Evolutionary conservation across 2,797 vertebrate species (phyloP), one percentile per base, ranked within the genome.

Genomic region (Thripadectes ignobilis): DNA sequence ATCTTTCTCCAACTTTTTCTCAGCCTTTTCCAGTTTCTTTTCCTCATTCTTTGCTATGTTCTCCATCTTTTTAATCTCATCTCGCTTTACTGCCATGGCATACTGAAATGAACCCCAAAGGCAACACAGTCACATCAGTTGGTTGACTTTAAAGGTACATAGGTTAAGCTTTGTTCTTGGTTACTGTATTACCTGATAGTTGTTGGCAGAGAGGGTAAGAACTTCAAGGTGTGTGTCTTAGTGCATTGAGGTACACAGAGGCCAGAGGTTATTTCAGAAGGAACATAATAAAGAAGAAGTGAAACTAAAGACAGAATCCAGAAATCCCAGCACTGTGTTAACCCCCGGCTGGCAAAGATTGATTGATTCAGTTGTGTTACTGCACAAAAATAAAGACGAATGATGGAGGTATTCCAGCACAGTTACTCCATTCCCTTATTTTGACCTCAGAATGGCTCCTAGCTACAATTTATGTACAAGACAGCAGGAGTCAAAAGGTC

Each of bases 41-140:
- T 99, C 98, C 91, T 99, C 98, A 0, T 94, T 75, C 10, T 81
- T 86, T 1, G 96, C 95, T 91, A 97, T 81, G 36, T 96, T 81
- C 82, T 99, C 98, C 95, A 99, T 97, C 74, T 96, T 97, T 78
- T 94, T 69, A 38, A 99, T 99, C 97, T 99, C 98, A 0, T 91
- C 96, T 85, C 73, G 96, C 96, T 99, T 99, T 49, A 98, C 95
- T 43, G 98, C 96, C 82, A 99, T 96, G 73, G 98, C 97, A 12
- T 99, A 98, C 99, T 98, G 96, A 62, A 96, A 96, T 20, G 21
- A 95, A 87, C 36, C 68, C 85, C 73, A 79, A 80, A 76, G 41
- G 23, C 45, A 95, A 41, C 49, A 65, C 10, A 19, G 67, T 82
- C 89, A 77, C 48, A 7, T 38, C 1, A 4, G 9, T 1, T 34